phyloP scores from a whole-genome alignment of 2,888 invertebrate genomes.

The Caradrina kadenii region DNA sequence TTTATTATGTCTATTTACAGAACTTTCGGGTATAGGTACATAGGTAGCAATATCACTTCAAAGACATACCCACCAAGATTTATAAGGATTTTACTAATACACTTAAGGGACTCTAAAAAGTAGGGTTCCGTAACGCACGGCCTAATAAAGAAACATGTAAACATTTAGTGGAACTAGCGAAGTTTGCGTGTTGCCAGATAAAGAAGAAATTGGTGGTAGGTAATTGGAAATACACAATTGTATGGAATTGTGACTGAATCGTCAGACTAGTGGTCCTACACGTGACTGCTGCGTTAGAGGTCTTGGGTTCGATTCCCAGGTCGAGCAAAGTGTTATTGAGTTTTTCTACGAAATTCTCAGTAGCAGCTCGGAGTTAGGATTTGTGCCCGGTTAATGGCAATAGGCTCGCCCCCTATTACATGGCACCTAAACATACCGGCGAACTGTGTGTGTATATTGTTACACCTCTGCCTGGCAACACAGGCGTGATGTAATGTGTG shows the following conservation, averaged over 20 bases:
- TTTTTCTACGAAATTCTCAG: too few species aligned
- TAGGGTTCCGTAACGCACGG: slow-evolving; percentile 47
- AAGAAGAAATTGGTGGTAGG: neutral
- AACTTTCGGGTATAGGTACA: neutral
- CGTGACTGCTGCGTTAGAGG: too few species aligned
- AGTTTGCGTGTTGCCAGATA: slow-evolving; percentile 35
- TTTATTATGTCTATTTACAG: neutral
- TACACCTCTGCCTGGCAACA: too few species aligned
- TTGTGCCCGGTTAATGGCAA: too few species aligned
- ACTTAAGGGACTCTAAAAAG: slow-evolving; percentile 59
- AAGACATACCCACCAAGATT: slow-evolving; percentile 42
- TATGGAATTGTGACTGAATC: neutral
- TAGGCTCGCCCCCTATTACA: too few species aligned
- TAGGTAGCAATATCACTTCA: slow-evolving; percentile 16
- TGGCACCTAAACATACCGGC: too few species aligned
- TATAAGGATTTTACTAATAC: slow-evolving; percentile 59
- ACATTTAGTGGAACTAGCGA: slow-evolving; percentile 47
- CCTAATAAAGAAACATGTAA: slow-evolving; percentile 62
- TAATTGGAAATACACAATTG: neutral
- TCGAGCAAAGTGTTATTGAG: too few species aligned
- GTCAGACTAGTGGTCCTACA: too few species aligned
- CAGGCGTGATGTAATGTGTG: too few species aligned
- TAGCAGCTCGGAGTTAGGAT: too few species aligned
- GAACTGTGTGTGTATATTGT: too few species aligned
- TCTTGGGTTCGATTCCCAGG: too few species aligned